Evolutionary conservation across 2,888 invertebrate genomes (phyloP).

Genomic region (Dynastes tityus): DNA sequence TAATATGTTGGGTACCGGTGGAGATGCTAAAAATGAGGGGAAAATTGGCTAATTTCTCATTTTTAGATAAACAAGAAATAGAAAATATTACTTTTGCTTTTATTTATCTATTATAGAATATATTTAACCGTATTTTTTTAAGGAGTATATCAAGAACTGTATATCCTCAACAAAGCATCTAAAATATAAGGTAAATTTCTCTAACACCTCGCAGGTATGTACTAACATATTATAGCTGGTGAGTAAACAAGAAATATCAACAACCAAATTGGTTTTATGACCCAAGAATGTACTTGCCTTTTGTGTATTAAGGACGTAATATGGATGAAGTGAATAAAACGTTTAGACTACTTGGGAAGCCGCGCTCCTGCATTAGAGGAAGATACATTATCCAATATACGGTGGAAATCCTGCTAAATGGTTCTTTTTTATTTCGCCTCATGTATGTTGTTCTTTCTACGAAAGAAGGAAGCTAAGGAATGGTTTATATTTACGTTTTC

Average conservation of each 20-base stretch:
- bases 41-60: neutral
- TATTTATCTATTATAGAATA: too few species aligned
- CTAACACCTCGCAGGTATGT: neutral
- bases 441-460: neutral
- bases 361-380: neutral
- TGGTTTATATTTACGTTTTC: too few species aligned
- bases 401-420: neutral
- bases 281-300: neutral
- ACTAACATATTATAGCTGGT: neutral
- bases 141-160: too few species aligned
- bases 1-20: conserved; percentile 17
- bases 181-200: neutral
- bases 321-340: neutral
- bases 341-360: neutral
- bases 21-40: conserved; percentile 5
- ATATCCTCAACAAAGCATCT: too few species aligned
- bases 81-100: too few species aligned
- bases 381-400: neutral
- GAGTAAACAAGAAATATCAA: conserved; percentile 8
- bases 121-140: too few species aligned
- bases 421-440: conserved; percentile 2
- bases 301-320: neutral
- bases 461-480: neutral
- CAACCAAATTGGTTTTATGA: conserved; percentile 11
- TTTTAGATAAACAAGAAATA: neutral